Base-by-base conservation (phyloP, 2,888 invertebrate genomes). In the Trisateles emortualis region DNA sequence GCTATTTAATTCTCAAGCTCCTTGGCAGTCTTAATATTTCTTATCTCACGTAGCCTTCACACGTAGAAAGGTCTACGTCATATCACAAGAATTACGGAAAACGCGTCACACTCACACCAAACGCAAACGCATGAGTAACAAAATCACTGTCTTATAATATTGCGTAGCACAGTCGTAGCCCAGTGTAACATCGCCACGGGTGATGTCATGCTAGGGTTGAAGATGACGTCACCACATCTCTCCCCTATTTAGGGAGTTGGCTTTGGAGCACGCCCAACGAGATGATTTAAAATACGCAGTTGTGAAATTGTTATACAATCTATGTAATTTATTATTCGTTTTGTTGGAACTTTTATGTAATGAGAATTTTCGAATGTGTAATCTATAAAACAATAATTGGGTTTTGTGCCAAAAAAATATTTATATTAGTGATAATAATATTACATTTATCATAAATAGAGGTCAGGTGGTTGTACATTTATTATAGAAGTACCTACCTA, bases 201-300 rank as follows among this genome's bases (percentile, higher is more conserved):
- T 90, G 89, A 90, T 85, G 81, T 89, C 88, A 89, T 87, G 57
- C 69, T 79, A 83, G 86, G 87, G 83, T 72, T 78, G 66, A 45
- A 26, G 60, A 68, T 88, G 87, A 88, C 85, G 86, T 89, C 87
- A 90, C 66, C 35, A 50, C 69, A 90, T 67, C 35, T 52, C 68
- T 67, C 67, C 59, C 76, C 76, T 74, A 72, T 79, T 71, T 72
- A 44, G 53, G 71, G 54, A 79, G 74, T 78, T 81, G 87, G 83
- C 84, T 88, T 66, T 77, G 78, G 87, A 85, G 86, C 88, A 87
- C 81, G 78, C 80, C 78, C 79, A 64, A 55, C 62, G 61, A 45
- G 63, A 47, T 55, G 56, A 63, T 72, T 63, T 65, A 61, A 52
- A 66, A 58, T 53, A 60, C 51, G 57, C 56, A 43, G 49, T 58